Base-by-base conservation (phyloP, 2,888 invertebrate species). In the Nowickia ferox region DNA sequence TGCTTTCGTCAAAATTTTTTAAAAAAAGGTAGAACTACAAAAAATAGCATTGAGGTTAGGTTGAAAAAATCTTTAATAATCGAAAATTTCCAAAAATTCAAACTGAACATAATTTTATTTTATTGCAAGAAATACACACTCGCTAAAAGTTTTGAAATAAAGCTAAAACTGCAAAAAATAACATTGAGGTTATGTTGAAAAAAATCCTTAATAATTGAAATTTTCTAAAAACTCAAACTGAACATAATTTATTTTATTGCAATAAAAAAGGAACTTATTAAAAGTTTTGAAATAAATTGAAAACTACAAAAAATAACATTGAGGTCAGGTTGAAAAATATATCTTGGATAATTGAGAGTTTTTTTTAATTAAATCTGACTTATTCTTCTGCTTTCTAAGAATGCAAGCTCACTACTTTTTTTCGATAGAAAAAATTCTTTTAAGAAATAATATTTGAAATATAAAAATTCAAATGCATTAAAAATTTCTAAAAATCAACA, bases 281-380 rank as follows among this genome's bases (percentile, higher is more conserved):
- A 30, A 57, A 9, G 15, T 30, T n/a, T 59, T 30, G n/a, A 0
- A n/a, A 6, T 6, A 38, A 19, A 17, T 1, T 19, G 1, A 55
- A 10, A 15, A 46, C 22, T 65, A 4, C 11, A 65, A 46, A 22
- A 46, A 22, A 15, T 63, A 40, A 15, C 51, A 17, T 51, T 74
- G 61, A 74, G 63, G 74, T 63, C 63, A 61, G 51, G 15, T 74
- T 51, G 61, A 74, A 74, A 9, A 30, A 74, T n/a, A n/a, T n/a
- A 17, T 44, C 11, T 55, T 13, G 5, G 2, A 2, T 22, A 22
- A 55, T 13, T 19, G 10, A 9, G 9, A n/a, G 1, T 19, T 22
- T 2, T 2, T 1, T 53, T 19, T 11, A 53, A 53, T 11, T 10
- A 13, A 42, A 40, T 40, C 9, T 42, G 3, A 5, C 1, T 61